Conservation (phyloP, 2,888 invertebrate species). For the Eurytoma californica region DNA sequence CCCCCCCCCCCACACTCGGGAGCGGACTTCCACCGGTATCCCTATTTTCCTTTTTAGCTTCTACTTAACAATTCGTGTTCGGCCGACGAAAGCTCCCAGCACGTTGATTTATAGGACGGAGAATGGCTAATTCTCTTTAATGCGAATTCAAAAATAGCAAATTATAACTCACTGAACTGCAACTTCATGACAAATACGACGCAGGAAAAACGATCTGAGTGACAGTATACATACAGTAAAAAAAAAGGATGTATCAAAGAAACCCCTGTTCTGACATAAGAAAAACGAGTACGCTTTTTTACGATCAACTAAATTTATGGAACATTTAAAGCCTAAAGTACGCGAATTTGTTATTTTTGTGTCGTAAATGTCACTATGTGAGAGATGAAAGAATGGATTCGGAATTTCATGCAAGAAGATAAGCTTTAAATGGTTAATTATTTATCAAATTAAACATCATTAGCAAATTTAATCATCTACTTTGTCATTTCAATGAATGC, state of each 20-base stretch:
- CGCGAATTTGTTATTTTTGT: neutral
- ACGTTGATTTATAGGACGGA: no score
- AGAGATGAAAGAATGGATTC: neutral
- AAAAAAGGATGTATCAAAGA: neutral
- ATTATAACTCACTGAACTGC: neutral
- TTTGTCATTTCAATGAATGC: no score
- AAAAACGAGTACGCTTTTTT: neutral
- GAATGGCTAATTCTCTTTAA: no score
- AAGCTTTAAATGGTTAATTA: no score
- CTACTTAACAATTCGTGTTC: neutral
- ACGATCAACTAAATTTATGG: neutral
- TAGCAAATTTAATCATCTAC: no score
- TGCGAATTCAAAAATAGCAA: no score
- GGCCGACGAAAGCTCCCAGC: no score
- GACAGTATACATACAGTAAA: neutral
- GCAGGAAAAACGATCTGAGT: neutral
- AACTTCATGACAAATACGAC: neutral
- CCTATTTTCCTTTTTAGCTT: neutral
- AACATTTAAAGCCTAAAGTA: neutral
- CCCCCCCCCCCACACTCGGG: slow-evolving; percentile 1
- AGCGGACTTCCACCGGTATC: neutral
- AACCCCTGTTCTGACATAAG: no score
- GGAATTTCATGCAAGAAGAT: no score
- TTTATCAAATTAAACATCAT: no score
- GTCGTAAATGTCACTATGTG: neutral